Percentiles rank a stretch among this genome's conserved stretches.
phyloP scores from a whole-genome alignment of 2,113 vertebrate species.

The Phylloscopus whistleri region DNA sequence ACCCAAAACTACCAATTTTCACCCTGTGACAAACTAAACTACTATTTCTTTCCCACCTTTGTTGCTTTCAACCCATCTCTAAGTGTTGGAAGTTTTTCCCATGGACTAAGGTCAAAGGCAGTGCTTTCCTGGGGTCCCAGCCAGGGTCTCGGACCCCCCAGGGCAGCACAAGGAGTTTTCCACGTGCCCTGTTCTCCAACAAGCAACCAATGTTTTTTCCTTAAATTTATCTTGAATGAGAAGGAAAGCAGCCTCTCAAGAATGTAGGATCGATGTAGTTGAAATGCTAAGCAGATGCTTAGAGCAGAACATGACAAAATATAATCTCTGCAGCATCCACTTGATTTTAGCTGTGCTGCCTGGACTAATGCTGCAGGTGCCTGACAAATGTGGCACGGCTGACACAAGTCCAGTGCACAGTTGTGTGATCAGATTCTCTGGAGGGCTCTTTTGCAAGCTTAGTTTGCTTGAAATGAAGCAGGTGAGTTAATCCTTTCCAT shows the following conservation, averaged over 20 bases:
- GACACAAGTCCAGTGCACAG: neutral
- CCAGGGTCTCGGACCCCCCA: no score
- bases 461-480: neutral
- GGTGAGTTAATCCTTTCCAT: constrained; percentile 5
- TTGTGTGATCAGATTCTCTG: neutral
- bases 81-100: no score
- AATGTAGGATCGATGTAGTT: neutral
- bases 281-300: neutral
- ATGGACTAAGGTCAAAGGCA: no score
- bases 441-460: neutral
- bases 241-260: neutral
- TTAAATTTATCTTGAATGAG: neutral
- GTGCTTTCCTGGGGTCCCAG: no score
- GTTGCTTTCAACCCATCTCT: no score
- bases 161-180: no score
- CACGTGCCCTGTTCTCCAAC: no score
- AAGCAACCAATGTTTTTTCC: fast-evolving
- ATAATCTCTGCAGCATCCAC: neutral
- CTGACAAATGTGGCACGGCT: neutral
- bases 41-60: no score
- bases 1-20: no score
- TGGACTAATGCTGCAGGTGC: neutral
- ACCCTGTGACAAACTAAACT: no score
- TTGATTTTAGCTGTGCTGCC: neutral
- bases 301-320: neutral